phyloP scores from a whole-genome alignment of 2,797 vertebrate species.

The Psittacula echo region DNA sequence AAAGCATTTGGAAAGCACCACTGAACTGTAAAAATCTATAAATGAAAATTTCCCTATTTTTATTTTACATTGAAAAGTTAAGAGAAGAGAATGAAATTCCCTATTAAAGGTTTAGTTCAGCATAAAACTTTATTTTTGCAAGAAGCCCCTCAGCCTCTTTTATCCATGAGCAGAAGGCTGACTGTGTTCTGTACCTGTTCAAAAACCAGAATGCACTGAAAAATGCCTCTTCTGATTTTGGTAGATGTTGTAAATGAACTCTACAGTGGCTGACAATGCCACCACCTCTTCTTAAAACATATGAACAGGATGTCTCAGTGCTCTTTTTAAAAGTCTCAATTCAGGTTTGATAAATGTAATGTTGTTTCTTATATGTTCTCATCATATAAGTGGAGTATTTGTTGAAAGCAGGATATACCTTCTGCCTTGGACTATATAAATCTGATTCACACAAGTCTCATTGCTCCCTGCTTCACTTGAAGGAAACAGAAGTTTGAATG shows the following conservation, averaged over 20 bases:
- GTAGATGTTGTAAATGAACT: neutral
- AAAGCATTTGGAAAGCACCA: neutral
- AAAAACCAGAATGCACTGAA: neutral
- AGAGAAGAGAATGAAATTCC: neutral
- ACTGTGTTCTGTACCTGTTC: neutral
- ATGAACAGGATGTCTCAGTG: neutral
- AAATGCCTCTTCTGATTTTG: neutral
- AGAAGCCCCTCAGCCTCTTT: neutral
- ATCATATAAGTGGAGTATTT: neutral
- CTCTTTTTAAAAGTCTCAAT: neutral
- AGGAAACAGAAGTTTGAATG: neutral
- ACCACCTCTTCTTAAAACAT: neutral
- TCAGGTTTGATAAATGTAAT: neutral
- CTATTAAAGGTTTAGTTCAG: neutral
- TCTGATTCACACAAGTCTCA: neutral
- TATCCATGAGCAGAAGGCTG: neutral
- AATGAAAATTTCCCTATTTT: neutral
- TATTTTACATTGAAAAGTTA: neutral
- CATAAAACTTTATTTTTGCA: neutral
- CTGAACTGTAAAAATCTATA: neutral
- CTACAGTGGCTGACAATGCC: neutral
- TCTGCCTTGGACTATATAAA: neutral
- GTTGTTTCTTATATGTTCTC: neutral
- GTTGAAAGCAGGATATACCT: neutral
- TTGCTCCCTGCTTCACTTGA: neutral